phyloP scores from a whole-genome alignment of 2,797 vertebrate genomes.

The Carduelis carduelis region DNA sequence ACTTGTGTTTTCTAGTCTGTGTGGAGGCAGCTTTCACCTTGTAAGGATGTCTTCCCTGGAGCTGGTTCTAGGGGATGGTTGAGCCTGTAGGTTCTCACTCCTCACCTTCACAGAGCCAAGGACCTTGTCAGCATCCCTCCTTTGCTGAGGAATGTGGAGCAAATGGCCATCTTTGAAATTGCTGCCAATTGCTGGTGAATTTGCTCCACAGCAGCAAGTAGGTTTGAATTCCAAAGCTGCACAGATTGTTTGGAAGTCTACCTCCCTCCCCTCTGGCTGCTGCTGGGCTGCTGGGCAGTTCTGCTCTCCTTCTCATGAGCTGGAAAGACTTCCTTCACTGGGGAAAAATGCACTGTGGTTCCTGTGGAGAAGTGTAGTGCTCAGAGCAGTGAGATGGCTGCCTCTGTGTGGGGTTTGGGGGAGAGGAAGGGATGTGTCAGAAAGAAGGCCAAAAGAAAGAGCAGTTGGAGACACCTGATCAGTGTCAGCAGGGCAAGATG shows the following conservation, averaged over 20 bases:
- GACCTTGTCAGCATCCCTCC: neutral
- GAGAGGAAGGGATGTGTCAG: neutral
- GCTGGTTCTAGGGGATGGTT: neutral
- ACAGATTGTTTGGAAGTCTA: neutral
- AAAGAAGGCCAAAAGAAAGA: neutral
- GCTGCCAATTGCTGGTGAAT: neutral
- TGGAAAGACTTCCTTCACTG: conserved; percentile 27
- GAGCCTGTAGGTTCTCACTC: neutral
- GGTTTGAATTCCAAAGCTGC: neutral
- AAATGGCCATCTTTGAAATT: neutral
- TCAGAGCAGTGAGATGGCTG: neutral
- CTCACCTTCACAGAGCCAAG: neutral
- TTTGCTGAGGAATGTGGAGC: neutral
- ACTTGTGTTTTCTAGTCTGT: neutral
- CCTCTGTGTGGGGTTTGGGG: neutral
- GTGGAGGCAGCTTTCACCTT: neutral
- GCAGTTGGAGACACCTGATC: neutral
- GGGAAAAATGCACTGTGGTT: conserved; percentile 21
- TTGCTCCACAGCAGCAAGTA: neutral
- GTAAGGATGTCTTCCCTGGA: neutral
- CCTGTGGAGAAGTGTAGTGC: neutral
- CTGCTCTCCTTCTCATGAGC: neutral
- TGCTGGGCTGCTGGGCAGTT: neutral
- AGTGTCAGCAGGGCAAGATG: neutral
- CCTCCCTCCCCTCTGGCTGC: neutral